Evolutionary conservation across 2,888 invertebrate species (phyloP).

Genomic region (Caradrina kadenii): DNA sequence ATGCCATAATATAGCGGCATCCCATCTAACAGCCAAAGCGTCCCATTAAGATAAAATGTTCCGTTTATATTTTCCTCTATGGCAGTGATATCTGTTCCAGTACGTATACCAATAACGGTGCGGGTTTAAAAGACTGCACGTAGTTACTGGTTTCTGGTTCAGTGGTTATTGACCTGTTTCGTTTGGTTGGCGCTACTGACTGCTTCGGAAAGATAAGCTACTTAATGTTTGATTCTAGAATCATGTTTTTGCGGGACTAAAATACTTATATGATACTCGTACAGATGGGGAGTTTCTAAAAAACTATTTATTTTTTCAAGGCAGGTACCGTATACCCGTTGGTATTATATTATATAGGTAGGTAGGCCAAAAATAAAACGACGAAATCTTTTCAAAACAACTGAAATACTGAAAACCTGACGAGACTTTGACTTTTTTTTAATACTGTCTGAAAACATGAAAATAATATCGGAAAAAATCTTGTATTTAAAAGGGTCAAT

Average conservation of each 20-base stretch:
- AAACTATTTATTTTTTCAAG: no score
- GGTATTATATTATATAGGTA: no score
- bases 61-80: conserved; percentile 29
- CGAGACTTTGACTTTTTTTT: no score
- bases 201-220: conserved; percentile 44
- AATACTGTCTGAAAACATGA: no score
- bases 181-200: conserved; percentile 23
- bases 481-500: background rate
- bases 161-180: conserved; percentile 35
- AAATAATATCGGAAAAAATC: no score
- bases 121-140: conserved; percentile 40
- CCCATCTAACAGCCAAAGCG: conserved; percentile 8
- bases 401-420: no score
- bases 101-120: conserved; percentile 41
- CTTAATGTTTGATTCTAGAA: conserved; percentile 8
- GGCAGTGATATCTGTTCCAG: conserved; percentile 38
- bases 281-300: no score
- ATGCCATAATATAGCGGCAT: background rate
- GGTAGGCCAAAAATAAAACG: no score
- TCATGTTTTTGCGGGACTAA: no score
- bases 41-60: conserved; percentile 42
- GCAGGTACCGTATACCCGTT: no score
- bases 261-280: no score
- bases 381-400: no score
- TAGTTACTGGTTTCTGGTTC: conserved; percentile 43